Evolutionary conservation across 2,113 vertebrate genomes (phyloP).

Genomic region (Sebastes fasciatus): DNA sequence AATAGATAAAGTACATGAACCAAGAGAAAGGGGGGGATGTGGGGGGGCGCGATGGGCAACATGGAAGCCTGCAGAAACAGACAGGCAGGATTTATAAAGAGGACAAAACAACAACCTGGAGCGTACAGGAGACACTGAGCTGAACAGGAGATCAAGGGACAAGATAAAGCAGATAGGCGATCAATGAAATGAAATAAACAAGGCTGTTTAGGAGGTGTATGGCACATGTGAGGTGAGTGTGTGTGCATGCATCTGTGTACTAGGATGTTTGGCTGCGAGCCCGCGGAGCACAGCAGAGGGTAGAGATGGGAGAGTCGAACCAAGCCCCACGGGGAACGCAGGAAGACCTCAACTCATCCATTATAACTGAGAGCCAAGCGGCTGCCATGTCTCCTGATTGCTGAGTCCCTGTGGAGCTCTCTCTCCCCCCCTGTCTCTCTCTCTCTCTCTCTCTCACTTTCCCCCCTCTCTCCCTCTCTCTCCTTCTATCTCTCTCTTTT

Average conservation of each 20-base stretch:
- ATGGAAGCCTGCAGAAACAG: constrained; percentile 44
- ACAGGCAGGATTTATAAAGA: constrained; percentile 62
- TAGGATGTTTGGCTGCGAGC: constrained; percentile 59
- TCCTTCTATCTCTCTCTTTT: constrained; percentile 31
- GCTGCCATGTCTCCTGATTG: constrained; percentile 80
- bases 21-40: neutral
- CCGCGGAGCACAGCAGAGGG: constrained; percentile 60
- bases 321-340: constrained; percentile 58
- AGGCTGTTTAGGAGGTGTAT: constrained; percentile 37
- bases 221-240: constrained; percentile 36
- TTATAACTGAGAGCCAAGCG: constrained; percentile 79
- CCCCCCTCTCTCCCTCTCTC: neutral
- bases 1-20: constrained; percentile 64
- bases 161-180: constrained; percentile 64
- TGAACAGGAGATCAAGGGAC: constrained; percentile 53
- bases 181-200: constrained; percentile 73
- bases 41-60: neutral
- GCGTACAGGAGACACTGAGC: constrained; percentile 53
- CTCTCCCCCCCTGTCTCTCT: constrained; percentile 39
- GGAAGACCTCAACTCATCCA: constrained; percentile 77
- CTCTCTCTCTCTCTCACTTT: constrained; percentile 10
- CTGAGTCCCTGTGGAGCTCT: constrained; percentile 65
- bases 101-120: constrained; percentile 65
- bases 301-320: constrained; percentile 62
- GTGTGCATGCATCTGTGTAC: constrained; percentile 26